Conservation (phyloP, 2,797 vertebrate species). For the Rhyacichthys aspro region DNA sequence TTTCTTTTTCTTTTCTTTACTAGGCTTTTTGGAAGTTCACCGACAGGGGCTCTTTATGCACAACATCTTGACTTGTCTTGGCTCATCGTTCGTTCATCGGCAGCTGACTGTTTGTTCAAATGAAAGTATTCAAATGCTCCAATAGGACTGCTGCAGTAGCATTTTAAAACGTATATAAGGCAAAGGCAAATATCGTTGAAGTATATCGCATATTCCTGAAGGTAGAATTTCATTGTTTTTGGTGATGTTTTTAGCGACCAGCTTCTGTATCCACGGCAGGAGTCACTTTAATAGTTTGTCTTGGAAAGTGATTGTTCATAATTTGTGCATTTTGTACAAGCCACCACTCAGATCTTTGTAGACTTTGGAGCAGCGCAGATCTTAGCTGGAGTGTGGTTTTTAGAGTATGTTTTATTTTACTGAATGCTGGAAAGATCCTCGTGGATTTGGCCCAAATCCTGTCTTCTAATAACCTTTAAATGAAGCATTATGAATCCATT, state of each 20-base stretch:
- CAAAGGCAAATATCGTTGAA: not conserved
- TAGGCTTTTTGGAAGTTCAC: too few relatives aligned
- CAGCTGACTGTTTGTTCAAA: conserved; percentile 13
- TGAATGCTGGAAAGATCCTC: conserved; percentile 53
- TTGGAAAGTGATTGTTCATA: conserved; percentile 10
- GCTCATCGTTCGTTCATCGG: not conserved
- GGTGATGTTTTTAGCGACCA: not conserved
- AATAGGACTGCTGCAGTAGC: not conserved
- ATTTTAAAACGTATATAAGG: not conserved
- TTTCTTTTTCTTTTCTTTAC: too few relatives aligned
- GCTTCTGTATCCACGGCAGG: too few relatives aligned
- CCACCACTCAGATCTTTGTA: conserved; percentile 28
- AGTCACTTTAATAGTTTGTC: not conserved
- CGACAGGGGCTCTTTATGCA: not conserved
- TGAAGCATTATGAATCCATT: conserved; percentile 65
- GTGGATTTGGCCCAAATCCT: conserved; percentile 34
- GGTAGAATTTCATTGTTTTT: not conserved
- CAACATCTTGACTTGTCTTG: not conserved
- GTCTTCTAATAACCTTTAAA: conserved; percentile 25
- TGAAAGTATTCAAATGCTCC: conserved; percentile 10
- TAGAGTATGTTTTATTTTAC: conserved; percentile 1
- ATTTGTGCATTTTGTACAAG: conserved; percentile 20
- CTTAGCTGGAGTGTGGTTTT: conserved; percentile 1
- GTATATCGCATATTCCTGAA: not conserved
- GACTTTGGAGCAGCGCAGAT: conserved; percentile 32